phyloP scores from a whole-genome alignment of 2,797 vertebrate genomes.

The Manis crassicaudata region DNA sequence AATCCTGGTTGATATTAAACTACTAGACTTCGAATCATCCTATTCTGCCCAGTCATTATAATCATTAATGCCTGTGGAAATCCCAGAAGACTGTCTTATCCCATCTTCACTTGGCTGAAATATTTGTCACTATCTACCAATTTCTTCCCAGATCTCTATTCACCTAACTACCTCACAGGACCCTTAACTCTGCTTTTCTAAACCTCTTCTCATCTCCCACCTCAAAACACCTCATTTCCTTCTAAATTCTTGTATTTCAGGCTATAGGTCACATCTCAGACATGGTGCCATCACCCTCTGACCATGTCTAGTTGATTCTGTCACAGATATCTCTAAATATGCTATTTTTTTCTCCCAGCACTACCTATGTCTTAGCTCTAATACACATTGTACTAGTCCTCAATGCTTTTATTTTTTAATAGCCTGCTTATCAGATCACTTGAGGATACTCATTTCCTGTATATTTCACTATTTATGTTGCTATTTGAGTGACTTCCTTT shows the following conservation, averaged over 20 bases:
- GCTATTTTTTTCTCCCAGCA: neutral
- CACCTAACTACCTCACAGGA: neutral
- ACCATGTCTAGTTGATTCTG: neutral
- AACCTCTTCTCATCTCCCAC: neutral
- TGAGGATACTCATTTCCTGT: neutral
- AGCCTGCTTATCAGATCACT: neutral
- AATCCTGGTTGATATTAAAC: neutral
- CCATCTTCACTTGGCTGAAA: neutral
- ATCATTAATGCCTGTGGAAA: neutral
- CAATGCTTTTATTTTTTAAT: neutral
- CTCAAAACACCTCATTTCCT: neutral
- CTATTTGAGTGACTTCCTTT: neutral
- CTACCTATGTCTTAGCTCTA: neutral
- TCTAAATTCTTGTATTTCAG: neutral
- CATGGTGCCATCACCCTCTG: neutral
- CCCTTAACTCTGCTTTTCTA: neutral
- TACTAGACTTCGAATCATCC: neutral
- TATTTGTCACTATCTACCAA: neutral
- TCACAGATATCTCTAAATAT: neutral
- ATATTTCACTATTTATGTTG: neutral
- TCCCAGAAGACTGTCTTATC: neutral
- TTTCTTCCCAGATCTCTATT: neutral
- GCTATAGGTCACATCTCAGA: neutral
- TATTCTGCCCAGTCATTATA: neutral
- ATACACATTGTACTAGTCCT: accelerated